Percentiles rank a stretch among this genome's conserved stretches.
These are phyloP conservation scores for Poeciliopsis retropinna DNA, from an alignment of 2,113 vertebrate genomes.

Conservation along the genomic window DNA sequence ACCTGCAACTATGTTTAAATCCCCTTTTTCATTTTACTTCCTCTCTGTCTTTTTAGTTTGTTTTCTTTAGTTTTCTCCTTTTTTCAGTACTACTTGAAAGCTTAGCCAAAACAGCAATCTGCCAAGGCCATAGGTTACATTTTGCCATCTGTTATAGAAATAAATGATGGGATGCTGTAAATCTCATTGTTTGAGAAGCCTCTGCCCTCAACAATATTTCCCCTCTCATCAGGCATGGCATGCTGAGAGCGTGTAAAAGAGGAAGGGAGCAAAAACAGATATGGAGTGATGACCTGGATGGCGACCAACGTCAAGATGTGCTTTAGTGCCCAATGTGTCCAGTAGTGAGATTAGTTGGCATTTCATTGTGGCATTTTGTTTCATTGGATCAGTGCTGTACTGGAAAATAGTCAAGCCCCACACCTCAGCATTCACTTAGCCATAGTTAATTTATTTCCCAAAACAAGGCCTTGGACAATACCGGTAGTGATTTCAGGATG, in stretches of 20 bases:
- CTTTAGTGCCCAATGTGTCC: constrained; percentile 39
- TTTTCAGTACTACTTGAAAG: constrained; percentile 64
- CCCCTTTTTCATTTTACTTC: constrained; percentile 29
- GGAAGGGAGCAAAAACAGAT: constrained; percentile 22
- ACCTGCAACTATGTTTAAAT: constrained; percentile 33
- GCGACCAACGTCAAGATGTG: constrained; percentile 52
- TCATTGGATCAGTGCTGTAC: not conserved
- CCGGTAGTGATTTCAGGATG: not conserved
- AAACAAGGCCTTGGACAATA: constrained; percentile 24
- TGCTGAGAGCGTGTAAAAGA: constrained; percentile 33
- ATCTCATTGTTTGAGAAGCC: constrained; percentile 72
- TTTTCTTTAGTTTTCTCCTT: constrained; percentile 32
- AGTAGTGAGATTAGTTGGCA: constrained; percentile 52
- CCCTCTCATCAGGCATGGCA: constrained; percentile 50
- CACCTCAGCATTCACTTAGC: not conserved
- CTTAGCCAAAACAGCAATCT: constrained; percentile 81
- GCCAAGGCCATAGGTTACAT: constrained; percentile 77
- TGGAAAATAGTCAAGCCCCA: constrained; percentile 9
- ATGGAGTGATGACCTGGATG: constrained; percentile 52
- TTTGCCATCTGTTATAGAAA: constrained; percentile 79
- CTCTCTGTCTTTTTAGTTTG: constrained; percentile 46
- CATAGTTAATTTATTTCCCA: constrained; percentile 24
- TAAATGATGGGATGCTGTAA: constrained; percentile 72
- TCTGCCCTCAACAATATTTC: constrained; percentile 60
- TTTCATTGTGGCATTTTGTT: constrained; percentile 24